These are phyloP conservation scores for Myiothlypis chrysogaster DNA, from an alignment of 2,797 vertebrate species.

Conservation along the genomic window DNA sequence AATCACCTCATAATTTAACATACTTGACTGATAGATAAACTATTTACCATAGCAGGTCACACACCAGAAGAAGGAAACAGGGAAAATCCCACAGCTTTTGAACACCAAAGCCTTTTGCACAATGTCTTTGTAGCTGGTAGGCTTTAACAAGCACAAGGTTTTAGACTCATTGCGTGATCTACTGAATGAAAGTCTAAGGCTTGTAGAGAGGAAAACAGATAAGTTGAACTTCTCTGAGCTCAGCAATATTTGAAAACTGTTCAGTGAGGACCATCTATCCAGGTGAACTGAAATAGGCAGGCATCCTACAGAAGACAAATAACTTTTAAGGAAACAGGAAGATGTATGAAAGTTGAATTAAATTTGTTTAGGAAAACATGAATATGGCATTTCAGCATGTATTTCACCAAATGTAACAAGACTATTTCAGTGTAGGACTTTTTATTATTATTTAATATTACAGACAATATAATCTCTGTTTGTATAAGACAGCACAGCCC, in stretches of 20 bases:
- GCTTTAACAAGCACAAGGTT: neutral
- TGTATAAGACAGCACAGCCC: neutral
- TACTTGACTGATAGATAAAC: neutral
- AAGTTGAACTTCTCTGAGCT: neutral
- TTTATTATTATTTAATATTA: conserved; percentile 1
- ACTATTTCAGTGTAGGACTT: neutral
- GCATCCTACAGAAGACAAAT: neutral
- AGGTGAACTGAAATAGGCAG: neutral
- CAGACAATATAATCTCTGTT: neutral
- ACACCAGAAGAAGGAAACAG: neutral
- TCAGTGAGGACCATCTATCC: neutral
- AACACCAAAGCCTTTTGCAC: neutral
- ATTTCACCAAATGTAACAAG: neutral
- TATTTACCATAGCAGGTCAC: neutral
- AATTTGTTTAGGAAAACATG: neutral
- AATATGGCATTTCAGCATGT: neutral
- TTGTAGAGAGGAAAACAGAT: neutral
- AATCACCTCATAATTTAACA: neutral
- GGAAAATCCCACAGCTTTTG: neutral
- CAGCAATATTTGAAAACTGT: neutral
- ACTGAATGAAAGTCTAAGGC: neutral
- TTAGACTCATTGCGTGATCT: neutral
- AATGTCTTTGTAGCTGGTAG: neutral
- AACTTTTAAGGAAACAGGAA: neutral
- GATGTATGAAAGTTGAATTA: neutral